Conservation (phyloP, 1,140 invertebrate genomes). For the Lasioglossum baleicum region DNA sequence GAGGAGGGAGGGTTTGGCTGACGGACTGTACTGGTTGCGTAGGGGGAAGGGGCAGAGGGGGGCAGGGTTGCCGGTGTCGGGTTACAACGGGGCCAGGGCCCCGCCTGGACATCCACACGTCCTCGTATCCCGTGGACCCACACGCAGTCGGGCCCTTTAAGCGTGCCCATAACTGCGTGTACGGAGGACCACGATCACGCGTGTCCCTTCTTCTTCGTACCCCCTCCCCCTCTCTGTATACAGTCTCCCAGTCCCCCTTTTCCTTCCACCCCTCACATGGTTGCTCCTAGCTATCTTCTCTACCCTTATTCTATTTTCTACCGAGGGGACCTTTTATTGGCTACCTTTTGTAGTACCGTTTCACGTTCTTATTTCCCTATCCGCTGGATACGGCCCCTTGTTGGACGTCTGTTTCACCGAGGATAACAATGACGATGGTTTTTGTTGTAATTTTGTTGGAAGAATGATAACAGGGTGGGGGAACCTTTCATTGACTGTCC, state of each 20-base stretch:
- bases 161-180: slow-evolving; percentile 57
- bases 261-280: background rate
- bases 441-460: too few species aligned
- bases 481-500: too few species aligned
- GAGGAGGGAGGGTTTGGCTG: background rate
- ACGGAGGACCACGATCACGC: slow-evolving; percentile 20
- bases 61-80: slow-evolving; percentile 55
- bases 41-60: background rate
- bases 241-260: background rate
- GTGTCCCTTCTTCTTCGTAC: background rate
- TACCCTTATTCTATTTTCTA: slow-evolving; percentile 23
- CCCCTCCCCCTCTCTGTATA: background rate
- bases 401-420: background rate
- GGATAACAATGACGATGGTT: too few species aligned
- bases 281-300: slow-evolving; percentile 24
- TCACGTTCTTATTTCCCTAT: slow-evolving; percentile 9
- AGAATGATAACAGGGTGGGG: too few species aligned
- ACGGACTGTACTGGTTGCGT: background rate
- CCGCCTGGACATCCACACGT: slow-evolving; percentile 53
- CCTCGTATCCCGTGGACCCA: slow-evolving; percentile 42
- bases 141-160: slow-evolving; percentile 66
- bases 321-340: slow-evolving; percentile 5
- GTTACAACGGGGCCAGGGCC: slow-evolving; percentile 64
- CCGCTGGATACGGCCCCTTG: background rate
- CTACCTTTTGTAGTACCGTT: slow-evolving; percentile 13